phyloP scores from a whole-genome alignment of 2,797 vertebrate genomes.

The Pogonophryne albipinna region DNA sequence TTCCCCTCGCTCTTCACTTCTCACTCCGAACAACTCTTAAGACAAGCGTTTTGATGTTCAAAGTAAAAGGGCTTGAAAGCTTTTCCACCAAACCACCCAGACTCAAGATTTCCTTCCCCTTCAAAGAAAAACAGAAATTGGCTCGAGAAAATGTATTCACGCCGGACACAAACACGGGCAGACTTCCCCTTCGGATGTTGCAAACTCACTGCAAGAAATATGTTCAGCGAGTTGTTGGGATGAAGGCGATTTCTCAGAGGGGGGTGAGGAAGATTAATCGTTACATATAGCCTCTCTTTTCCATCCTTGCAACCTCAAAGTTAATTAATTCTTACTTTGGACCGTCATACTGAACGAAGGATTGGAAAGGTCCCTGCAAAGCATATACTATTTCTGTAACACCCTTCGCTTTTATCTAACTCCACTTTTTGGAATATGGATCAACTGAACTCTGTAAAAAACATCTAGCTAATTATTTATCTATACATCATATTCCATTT shows the following conservation, averaged over 20 bases:
- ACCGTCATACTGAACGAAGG: slow-evolving; percentile 44
- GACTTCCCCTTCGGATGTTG: slow-evolving; percentile 52
- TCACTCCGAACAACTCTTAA: slow-evolving; percentile 76
- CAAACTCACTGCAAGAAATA: slow-evolving; percentile 60
- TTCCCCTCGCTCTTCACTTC: slow-evolving; percentile 50
- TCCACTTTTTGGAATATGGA: not conserved
- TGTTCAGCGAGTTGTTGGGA: slow-evolving; percentile 52
- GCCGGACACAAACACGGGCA: slow-evolving; percentile 72
- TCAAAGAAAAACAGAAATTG: slow-evolving; percentile 80
- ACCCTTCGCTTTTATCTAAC: not conserved
- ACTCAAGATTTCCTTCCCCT: slow-evolving; percentile 63
- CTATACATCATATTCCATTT: no score
- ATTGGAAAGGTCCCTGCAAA: slow-evolving; percentile 26
- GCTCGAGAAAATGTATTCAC: slow-evolving; percentile 73
- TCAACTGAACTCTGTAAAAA: not conserved
- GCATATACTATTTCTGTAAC: not conserved
- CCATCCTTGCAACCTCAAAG: slow-evolving; percentile 1
- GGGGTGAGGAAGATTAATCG: slow-evolving; percentile 52
- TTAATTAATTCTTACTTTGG: slow-evolving; percentile 52
- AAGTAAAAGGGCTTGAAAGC: slow-evolving; percentile 79
- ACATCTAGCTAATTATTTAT: not conserved
- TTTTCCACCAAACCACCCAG: slow-evolving; percentile 66
- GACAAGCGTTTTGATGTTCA: slow-evolving; percentile 80
- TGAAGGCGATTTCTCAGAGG: slow-evolving; percentile 48
- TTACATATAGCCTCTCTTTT: slow-evolving; percentile 24